Base-by-base conservation (phyloP, 2,888 invertebrate genomes). In the Tachystola acroxantha region DNA sequence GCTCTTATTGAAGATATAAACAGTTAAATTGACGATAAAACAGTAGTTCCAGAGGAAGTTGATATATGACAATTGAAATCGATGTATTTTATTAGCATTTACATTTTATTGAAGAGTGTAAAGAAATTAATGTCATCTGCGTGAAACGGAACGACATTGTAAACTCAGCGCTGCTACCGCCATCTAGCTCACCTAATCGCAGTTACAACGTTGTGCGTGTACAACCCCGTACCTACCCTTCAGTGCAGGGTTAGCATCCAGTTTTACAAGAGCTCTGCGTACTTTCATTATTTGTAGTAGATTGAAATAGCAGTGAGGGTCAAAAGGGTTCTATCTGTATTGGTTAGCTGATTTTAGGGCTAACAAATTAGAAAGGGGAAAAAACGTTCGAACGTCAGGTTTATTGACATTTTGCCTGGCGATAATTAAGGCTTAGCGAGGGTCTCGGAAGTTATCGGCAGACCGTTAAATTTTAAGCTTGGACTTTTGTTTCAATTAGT, bases 361-460 rank as follows among this genome's bases (percentile, higher is more conserved):
- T 68, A 71, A 79, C 79, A 81, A 84, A 84, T 80, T 79, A 72
- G 67, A 68, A 75, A 71, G 80, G 82, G 71, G 70, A 68, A 78
- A 78, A 79, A 79, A 69, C 71, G 69, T 64, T 64, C 58, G 56
- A 76, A 71, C 69, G 72, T 76, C 72, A 76, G 70, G 72, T 79
- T 81, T 82, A 85, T 81, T 82, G 82, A 82, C 80, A 79, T 80
- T 82, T 77, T 64, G 74, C 70, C 66, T 65, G 64, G 69, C 71
- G 66, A 77, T 82, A 79, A 81, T 84, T 79, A 82, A 80, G 74
- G 80, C 67, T 80, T 77, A 77, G 64, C 53, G 61, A 66, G 68
- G 71, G 66, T 50, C 48, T 52, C 48, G 49, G 49, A 64, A 69
- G 72, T 64, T 79, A 76, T 78, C 64, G 70, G 61, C 70, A 68